phyloP scores from a whole-genome alignment of 2,113 vertebrate genomes.

The Mesembrinibis cayennensis region DNA sequence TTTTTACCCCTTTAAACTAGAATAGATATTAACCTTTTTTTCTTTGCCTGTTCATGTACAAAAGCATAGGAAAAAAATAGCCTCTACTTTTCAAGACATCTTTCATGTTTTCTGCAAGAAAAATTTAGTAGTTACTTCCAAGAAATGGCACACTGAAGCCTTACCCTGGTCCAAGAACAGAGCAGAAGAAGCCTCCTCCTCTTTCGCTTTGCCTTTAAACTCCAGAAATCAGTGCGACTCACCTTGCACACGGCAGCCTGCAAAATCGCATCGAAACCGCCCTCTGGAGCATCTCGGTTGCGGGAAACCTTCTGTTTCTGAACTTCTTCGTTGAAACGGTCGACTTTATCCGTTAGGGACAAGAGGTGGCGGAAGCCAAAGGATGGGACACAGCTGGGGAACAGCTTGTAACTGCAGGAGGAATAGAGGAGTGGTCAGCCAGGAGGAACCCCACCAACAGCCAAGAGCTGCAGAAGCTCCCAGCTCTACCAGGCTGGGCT shows the following conservation, averaged over 20 bases:
- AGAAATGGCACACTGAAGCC: not conserved
- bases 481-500: not conserved
- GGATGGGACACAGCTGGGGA: conserved; percentile 90
- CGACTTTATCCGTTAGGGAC: conserved; percentile 91
- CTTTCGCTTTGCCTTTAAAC: not conserved
- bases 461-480: not conserved
- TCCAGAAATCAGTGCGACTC: not conserved
- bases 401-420: conserved; percentile 87
- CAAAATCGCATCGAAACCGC: conserved; percentile 92
- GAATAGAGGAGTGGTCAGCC: not conserved
- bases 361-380: conserved; percentile 97
- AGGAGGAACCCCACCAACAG: not conserved
- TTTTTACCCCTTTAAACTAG: not conserved
- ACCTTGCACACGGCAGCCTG: conserved; percentile 97
- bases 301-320: conserved; percentile 95
- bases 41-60: not conserved
- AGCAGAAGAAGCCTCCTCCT: not conserved
- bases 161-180: not conserved
- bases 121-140: not conserved
- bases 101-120: not conserved
- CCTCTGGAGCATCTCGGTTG: conserved; percentile 94
- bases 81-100: not conserved
- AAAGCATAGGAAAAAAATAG: not conserved
- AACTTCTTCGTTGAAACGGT: conserved; percentile 94
- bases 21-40: not conserved